Evolutionary conservation across 2,797 vertebrate genomes (phyloP), one percentile per base, ranked within the genome.

Genomic region (Crenichthys baileyi): DNA sequence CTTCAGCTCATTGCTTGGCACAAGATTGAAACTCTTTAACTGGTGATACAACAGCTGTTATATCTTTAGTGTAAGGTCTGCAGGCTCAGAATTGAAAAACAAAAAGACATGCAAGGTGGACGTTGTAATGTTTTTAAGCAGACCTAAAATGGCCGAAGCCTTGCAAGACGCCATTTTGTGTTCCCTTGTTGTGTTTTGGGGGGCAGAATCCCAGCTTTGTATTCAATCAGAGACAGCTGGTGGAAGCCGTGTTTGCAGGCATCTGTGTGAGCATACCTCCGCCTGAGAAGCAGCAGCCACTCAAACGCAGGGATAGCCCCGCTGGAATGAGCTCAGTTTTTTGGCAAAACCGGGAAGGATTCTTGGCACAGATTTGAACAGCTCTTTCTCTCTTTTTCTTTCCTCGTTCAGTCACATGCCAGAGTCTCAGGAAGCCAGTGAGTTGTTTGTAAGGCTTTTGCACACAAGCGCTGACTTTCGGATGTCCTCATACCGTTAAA

Each of bases 61-160:
- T 80, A 72, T 84, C 85, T 82, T 81, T 75, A 76, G 82, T 56
- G 13, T 24, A 50, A 83, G 72, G 63, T 46, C 72, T 76, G 73
- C 76, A 16, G 53, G 67, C 70, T 85, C 20, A 2, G 16, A n/a
- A 79, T 72, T 48, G 41, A 26, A 24, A 80, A 60, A 31, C 58
- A 60, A 24, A 73, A 72, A 41, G 63, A 58, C 36, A 15, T 5
- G 26, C 88, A 84, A 91, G 76, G 86, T 89, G 60, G 85, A 82
- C 73, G 73, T 50, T 67, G 72, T 53, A 79, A 79, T 86, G 82
- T 79, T 86, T 88, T 84, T 75, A 90, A 85, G 78, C 77, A 81
- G 85, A 92, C 91, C 94, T 96, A 97, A 97, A 96, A 97, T 97
- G 96, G 96, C 96, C 94, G 96, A 95, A 92, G 88, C 41, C 13